phyloP scores from a whole-genome alignment of 2,888 invertebrate genomes.

The Cephonodes hylas region DNA sequence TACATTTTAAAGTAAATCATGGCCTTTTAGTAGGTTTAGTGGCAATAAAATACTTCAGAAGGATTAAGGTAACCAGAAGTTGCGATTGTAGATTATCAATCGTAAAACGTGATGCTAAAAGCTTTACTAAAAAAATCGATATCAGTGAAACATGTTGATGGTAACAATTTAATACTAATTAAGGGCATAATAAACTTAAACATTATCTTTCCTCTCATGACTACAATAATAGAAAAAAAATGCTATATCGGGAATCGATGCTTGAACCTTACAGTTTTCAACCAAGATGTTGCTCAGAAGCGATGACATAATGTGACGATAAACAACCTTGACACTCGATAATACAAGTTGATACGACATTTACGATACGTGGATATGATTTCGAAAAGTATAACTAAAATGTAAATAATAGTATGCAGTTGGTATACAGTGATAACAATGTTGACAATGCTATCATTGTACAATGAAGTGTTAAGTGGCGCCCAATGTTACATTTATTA shows the following conservation, averaged over 20 bases:
- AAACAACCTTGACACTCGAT: not conserved
- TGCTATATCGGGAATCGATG: no score
- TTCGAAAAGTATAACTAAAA: constrained; percentile 14
- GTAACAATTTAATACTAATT: no score
- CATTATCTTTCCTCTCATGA: no score
- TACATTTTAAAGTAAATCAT: not conserved
- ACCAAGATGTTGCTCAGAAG: no score
- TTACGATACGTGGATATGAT: not conserved
- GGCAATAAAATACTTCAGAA: not conserved
- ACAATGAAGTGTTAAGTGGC: constrained; percentile 23
- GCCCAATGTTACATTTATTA: constrained; percentile 38
- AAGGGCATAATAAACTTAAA: no score
- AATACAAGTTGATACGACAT: not conserved
- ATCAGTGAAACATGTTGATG: no score
- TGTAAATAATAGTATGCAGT: constrained; percentile 27
- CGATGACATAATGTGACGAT: no score
- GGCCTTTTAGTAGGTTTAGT: not conserved
- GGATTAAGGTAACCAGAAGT: not conserved
- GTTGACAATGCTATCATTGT: constrained; percentile 45
- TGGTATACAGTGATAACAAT: constrained; percentile 42
- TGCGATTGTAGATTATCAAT: no score
- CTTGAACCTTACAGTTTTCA: no score
- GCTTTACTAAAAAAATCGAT: no score
- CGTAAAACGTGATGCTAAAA: no score
- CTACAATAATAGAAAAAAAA: no score